Percentiles rank a stretch among this genome's conserved stretches.
These are phyloP conservation scores for Stenurella melanura DNA, from an alignment of 2,888 invertebrate genomes.

Conservation along the genomic window DNA sequence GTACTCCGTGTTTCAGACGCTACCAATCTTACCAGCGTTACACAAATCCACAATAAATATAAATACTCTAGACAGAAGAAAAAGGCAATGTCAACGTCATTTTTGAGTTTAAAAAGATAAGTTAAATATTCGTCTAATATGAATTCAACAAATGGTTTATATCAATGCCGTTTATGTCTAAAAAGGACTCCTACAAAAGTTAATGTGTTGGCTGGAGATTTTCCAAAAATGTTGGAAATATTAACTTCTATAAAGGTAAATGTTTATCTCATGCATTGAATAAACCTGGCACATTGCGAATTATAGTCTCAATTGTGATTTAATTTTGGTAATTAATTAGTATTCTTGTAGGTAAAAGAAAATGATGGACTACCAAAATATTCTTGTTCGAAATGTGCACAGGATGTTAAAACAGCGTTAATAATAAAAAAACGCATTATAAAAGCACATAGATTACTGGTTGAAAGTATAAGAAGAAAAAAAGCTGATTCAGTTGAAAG, in stretches of 20 bases:
- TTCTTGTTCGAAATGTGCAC: slow-evolving; percentile 64
- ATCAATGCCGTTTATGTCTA: slow-evolving; percentile 64
- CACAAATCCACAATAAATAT: not conserved
- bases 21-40: not conserved
- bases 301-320: not conserved
- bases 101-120: slow-evolving; percentile 7
- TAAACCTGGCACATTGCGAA: not conserved
- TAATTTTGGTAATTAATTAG: slow-evolving; percentile 22
- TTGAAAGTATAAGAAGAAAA: slow-evolving; percentile 45
- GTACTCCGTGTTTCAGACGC: not conserved
- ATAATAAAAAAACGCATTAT: slow-evolving; percentile 63
- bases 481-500: slow-evolving; percentile 21
- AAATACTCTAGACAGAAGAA: not conserved
- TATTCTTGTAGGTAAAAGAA: slow-evolving; percentile 60
- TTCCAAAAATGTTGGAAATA: slow-evolving; percentile 64
- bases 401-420: slow-evolving; percentile 63
- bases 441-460: slow-evolving; percentile 60
- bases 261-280: not conserved
- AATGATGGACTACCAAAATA: slow-evolving; percentile 62
- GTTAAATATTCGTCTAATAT: slow-evolving; percentile 3
- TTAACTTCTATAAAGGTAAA: slow-evolving; percentile 65
- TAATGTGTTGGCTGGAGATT: slow-evolving; percentile 62
- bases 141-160: slow-evolving; percentile 40
- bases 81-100: not conserved
- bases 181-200: slow-evolving; percentile 58